Evolutionary conservation across 2,113 vertebrate species (phyloP), one percentile per base, ranked within the genome.

Genomic region (Shinisaurus crocodilurus): DNA sequence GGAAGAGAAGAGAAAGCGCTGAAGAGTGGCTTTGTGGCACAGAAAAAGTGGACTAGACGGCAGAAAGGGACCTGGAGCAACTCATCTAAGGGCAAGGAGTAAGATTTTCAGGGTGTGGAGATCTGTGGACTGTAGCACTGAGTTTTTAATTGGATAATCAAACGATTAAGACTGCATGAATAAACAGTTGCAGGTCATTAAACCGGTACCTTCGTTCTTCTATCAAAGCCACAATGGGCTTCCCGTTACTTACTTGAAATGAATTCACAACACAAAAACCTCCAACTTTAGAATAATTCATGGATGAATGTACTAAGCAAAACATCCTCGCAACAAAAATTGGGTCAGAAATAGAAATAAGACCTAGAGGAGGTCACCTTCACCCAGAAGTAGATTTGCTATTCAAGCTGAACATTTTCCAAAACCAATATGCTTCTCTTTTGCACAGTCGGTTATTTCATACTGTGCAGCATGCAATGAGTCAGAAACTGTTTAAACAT

Each of bases 381-480:
- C 90, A 29, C 32, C 90, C 57, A 88, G 34, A 87, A 40, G 34
- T 63, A 50, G 63, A 34, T 23, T 76, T 92, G 23, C 89, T 95
- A 87, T 86, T 23, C 89, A 48, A 92, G 90, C 12, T 92, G 90
- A 94, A 89, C 23, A 37, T 40, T 79, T 91, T 94, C 90, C 90
- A 94, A 89, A 69, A 90, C 63, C 72, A 94, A 70, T 29, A 85
- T 3, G 45, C 40, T 7, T 85, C 45, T 80, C 74, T 90, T 90
- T 67, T 20, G 29, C 34, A 50, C 1, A 89, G 89, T 72, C 63
- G 72, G 50, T 84, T 91, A 89, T 88, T 48, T 10, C 88, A 80
- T 3, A 90, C 3, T 32, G 45, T 87, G 81, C 10, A 89, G 54
- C 8, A 37, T 88, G 2, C 29, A 76, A 9, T 50, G 88, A 94